Evolutionary conservation across 2,113 vertebrate species (phyloP).

Genomic region (Arenaria interpres): DNA sequence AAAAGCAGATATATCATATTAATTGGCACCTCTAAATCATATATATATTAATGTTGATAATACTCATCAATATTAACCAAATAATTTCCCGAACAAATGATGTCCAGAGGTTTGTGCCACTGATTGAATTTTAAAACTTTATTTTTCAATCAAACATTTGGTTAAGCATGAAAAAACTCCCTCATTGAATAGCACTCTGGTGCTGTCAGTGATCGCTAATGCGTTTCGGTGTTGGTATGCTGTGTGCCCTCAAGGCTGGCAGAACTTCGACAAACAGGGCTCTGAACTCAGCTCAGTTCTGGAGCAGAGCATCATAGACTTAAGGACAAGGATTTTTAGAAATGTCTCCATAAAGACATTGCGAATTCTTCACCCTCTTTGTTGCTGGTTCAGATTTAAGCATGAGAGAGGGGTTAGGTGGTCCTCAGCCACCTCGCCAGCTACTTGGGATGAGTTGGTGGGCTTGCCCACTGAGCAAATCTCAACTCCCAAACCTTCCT

Average conservation of each 20-base stretch:
- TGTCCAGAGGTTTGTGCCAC: neutral
- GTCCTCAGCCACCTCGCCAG: neutral
- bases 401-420: neutral
- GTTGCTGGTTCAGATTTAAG: neutral
- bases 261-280: neutral
- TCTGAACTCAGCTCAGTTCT: neutral
- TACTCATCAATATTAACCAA: neutral
- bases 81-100: neutral
- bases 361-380: neutral
- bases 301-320: neutral
- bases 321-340: neutral
- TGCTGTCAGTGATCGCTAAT: neutral
- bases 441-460: rapidly evolving
- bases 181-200: neutral
- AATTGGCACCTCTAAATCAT: neutral
- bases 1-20: neutral
- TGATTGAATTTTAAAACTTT: neutral
- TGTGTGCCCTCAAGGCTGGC: neutral
- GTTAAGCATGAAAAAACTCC: neutral
- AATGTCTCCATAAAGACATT: neutral
- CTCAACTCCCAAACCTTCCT: neutral
- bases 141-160: neutral
- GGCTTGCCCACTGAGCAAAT: neutral
- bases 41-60: neutral
- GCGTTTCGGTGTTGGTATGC: neutral